phyloP scores from a whole-genome alignment of 2,888 invertebrate genomes.

The Lamellibrachia columna region DNA sequence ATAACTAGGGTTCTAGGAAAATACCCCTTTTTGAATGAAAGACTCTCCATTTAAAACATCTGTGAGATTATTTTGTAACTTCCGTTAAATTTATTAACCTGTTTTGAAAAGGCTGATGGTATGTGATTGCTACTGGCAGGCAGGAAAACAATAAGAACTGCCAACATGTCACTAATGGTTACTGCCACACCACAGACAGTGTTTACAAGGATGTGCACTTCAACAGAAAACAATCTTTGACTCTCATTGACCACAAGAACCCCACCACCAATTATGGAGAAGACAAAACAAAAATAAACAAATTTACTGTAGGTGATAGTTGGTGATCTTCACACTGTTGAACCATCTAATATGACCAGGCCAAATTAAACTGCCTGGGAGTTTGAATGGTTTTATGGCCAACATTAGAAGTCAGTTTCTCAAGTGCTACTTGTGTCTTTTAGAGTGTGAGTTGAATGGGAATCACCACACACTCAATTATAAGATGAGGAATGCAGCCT shows the following conservation, averaged over 20 bases:
- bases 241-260: not conserved
- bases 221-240: not conserved
- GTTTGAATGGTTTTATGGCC: not conserved
- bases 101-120: not conserved
- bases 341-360: slow-evolving; percentile 9
- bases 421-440: not conserved
- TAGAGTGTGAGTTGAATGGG: not conserved
- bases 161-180: not conserved
- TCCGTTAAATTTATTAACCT: too few species aligned
- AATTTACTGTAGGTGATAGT: not conserved
- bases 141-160: not conserved
- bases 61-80: too few species aligned
- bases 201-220: not conserved
- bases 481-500: not conserved
- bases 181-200: not conserved
- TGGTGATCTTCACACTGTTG: not conserved
- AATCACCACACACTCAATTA: not conserved
- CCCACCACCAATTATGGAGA: not conserved
- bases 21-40: too few species aligned
- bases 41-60: too few species aligned
- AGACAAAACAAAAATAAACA: slow-evolving; percentile 1
- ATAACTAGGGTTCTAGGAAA: too few species aligned
- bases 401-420: slow-evolving; percentile 1
- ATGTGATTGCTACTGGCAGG: not conserved
- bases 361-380: not conserved